Base-by-base conservation (phyloP, 2,888 invertebrate genomes). In the Lepeophtheirus nordmannii region DNA sequence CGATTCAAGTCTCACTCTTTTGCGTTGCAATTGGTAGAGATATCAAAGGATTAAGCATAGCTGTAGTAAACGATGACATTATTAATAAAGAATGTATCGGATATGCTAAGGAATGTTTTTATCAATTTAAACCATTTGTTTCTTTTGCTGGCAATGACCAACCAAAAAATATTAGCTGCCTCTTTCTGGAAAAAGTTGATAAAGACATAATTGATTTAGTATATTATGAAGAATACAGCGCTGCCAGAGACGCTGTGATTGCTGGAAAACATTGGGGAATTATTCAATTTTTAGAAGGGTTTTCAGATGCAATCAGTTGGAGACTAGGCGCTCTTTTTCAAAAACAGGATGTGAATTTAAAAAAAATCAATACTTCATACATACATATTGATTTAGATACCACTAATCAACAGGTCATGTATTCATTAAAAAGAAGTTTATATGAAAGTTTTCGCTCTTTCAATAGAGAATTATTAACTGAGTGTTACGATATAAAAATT, bases 241-340 rank as follows among this genome's bases (percentile, higher is more conserved):
- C 65, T 10, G 70, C 70, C n/a, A 61, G 67, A 38, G 68, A 69
- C 8, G 68, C 69, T 10, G 75, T 74, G 8, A 41, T 71, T 23
- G 66, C 70, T 12, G 77, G 76, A 1, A 68, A 72, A 8, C 70
- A 71, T 7, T 77, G 76, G 76, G 76, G 74, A 11, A 73, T 75
- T 10, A 69, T 77, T 11, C 69, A 69, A 59, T 73, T 78, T 11
- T 71, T 71, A 0, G 40, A 70, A 56, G 74, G 74, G 64, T 78
- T 76, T 68, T 72, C 76, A 1, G 56, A 65, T 30, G 73, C 70
- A 38, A 53, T 73, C 46, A 65, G 70, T 41, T 68, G 69, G 12
- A 68, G 71, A 38, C 66, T 70, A 17, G 17, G 20, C 14, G 14
- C 12, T 1, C n/a, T 58, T 58, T 14, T 12, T 30, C 22, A 30